Evolutionary conservation across 1,140 invertebrate species (phyloP), one percentile per base, ranked within the genome.

Genomic region (Halyomorpha halys): DNA sequence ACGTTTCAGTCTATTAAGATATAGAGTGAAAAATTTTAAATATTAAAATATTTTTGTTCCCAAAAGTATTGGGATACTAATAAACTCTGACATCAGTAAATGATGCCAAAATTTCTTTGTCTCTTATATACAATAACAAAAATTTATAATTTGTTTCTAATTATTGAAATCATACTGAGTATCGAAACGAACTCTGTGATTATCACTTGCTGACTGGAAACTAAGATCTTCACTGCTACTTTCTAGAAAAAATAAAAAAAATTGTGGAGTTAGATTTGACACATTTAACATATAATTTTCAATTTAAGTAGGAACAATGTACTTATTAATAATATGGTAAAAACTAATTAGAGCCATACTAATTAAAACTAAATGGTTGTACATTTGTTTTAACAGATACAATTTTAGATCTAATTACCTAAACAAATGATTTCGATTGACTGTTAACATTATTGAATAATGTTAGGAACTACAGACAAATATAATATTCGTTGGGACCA

Each of bases 1-100:
- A 63, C 62, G 54, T 15, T 45, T 64, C 63, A 64, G 63, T 64
- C 63, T 64, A 64, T 39, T 64, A 64, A 56, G 53, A 56, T 56
- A 59, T 64, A 30, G 8, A 64, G 18, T 14, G 51, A 54, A 64
- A 39, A 23, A 59, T 18, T 44, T 19, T 18, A 64, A 44, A 63
- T 53, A 63, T n/a, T 30, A 63, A 44, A 53, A 56, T 53, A 54
- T 27, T 53, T 63, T 63, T 49, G 47, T 27, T 45, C 54, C 54
- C 30, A 27, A 59, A 63, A 21, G 18, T 44, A 63, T 53, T 45
- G 39, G 61, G 39, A 25, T 23, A 21, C 23, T 34, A 47, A n/a
- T 49, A 15, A 21, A 15, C 23, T 49, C 16, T 27, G 23, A 21
- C 4, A 49, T 49, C 27, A 49, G 13, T 18, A 8, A 16, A 11